A percentile compares a stretch with the other conserved stretches of the same genome.
These are phyloP conservation scores for Lochmaea capreae DNA, from an alignment of 2,888 invertebrate species.

Conservation along the genomic window DNA sequence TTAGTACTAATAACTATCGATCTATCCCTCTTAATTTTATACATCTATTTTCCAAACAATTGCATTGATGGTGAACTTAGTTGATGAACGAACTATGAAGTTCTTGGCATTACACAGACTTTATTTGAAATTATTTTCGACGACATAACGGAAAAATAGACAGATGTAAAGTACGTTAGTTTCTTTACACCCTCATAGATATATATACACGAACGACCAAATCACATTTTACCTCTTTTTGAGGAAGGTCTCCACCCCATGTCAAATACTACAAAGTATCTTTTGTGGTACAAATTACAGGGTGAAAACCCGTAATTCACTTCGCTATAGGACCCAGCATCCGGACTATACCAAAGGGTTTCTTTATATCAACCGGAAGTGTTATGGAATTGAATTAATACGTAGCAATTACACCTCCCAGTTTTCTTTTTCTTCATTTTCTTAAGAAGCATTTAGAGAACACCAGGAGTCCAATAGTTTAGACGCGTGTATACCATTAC, in stretches of 20 bases:
- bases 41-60: no score
- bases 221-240: constrained; percentile 57
- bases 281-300: constrained; percentile 63
- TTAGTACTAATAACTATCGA: no score
- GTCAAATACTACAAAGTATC: constrained; percentile 61
- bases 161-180: constrained; percentile 31
- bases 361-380: constrained; percentile 63
- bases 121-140: neutral
- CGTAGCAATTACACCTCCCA: constrained; percentile 64
- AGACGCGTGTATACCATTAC: constrained; percentile 62
- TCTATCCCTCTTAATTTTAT: no score
- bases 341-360: constrained; percentile 62
- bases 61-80: no score
- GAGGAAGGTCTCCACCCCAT: constrained; percentile 56
- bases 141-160: constrained; percentile 26
- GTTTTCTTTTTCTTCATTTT: constrained; percentile 59
- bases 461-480: constrained; percentile 58
- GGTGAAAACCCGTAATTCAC: constrained; percentile 64
- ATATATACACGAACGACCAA: constrained; percentile 9
- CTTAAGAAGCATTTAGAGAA: constrained; percentile 65
- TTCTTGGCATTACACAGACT: neutral
- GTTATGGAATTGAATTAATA: constrained; percentile 66
- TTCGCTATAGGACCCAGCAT: constrained; percentile 61
- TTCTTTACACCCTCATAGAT: constrained; percentile 27
- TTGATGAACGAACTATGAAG: neutral